Percentiles rank a stretch among this genome's conserved stretches.
Conservation (phyloP, 30 jellyfish, hydroid and myxozoan species). For the Pelagia noctiluca region DNA sequence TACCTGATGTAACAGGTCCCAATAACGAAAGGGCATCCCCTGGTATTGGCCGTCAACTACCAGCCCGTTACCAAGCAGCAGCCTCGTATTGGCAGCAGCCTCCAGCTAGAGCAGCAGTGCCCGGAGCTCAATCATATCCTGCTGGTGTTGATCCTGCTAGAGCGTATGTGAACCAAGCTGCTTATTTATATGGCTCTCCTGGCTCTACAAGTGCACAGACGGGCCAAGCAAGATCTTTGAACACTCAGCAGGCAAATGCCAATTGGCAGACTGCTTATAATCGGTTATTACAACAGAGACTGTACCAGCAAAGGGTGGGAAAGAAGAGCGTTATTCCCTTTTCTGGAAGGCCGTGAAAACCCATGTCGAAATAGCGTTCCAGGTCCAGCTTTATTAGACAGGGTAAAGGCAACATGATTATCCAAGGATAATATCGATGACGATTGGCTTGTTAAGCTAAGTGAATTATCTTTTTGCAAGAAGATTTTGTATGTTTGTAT, state of each 20-base stretch:
- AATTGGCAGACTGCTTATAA: neutral
- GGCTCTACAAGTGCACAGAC: neutral
- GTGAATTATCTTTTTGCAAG: too few relatives aligned
- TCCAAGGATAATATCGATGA: too few relatives aligned
- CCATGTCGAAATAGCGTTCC: too few relatives aligned
- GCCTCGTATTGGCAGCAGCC: neutral
- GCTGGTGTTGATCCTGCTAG: neutral
- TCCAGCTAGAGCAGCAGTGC: neutral
- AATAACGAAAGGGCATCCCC: neutral
- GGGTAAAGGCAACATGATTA: too few relatives aligned
- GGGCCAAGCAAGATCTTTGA: neutral
- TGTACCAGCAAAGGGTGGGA: neutral
- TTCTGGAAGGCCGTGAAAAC: too few relatives aligned
- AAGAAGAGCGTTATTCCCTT: neutral
- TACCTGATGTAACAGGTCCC: slow-evolving; percentile 23
- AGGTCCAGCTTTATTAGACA: too few relatives aligned
- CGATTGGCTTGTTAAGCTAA: too few relatives aligned
- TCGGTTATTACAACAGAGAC: neutral
- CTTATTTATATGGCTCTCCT: too few relatives aligned
- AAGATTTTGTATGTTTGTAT: too few relatives aligned
- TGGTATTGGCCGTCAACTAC: neutral
- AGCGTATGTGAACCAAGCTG: neutral
- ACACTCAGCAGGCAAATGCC: neutral
- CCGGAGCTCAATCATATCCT: neutral
- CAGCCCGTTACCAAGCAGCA: too few relatives aligned